Evolutionary conservation across 2,888 invertebrate species (phyloP), one percentile per base, ranked within the genome.

Genomic region (Cephus rjabovi): DNA sequence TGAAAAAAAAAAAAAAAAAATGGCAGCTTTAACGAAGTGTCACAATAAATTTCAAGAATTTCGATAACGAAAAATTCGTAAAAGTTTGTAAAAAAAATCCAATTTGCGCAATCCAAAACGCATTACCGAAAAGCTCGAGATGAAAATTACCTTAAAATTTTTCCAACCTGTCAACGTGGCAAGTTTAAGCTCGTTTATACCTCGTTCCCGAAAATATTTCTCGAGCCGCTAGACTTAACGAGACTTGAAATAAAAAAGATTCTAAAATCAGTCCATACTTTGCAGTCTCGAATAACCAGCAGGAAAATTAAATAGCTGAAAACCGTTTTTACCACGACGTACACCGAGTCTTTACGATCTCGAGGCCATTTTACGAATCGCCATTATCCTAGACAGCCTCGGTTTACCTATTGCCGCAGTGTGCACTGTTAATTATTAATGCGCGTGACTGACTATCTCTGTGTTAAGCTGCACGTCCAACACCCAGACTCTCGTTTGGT

Each of bases 391-490:
- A 4, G 31, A 9, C 76, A 74, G 68, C 76, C 74, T 40, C 76
- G 75, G 23, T 35, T n/a, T 75, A 74, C 78, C 79, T 78, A 81
- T 78, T 73, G 77, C 76, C 73, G 77, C 78, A 76, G 80, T 76
- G 73, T 80, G 80, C 78, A 68, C 80, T 81, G 80, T 76, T 81
- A 80, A 81, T 80, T 79, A 56, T 56, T 9, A 56, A 23, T 2
- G 23, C 56, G 23, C 56, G 56, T 23, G 23, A 9, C 56, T 56
- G 6, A 23, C 56, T 56, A 23, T 56, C 23, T 56, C 23, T 1
- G 9, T 23, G 23, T 2, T 56, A 23, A 23, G 9, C 56, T 56
- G 23, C 23, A 23, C 9, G 56, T 56, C 23, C 23, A 56, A 23
- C 56, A 56, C 23, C 23, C 23, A 9, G 56, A 9, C 23, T 56